phyloP scores from a whole-genome alignment of 2,113 vertebrate genomes.

The Grammomys surdaster region DNA sequence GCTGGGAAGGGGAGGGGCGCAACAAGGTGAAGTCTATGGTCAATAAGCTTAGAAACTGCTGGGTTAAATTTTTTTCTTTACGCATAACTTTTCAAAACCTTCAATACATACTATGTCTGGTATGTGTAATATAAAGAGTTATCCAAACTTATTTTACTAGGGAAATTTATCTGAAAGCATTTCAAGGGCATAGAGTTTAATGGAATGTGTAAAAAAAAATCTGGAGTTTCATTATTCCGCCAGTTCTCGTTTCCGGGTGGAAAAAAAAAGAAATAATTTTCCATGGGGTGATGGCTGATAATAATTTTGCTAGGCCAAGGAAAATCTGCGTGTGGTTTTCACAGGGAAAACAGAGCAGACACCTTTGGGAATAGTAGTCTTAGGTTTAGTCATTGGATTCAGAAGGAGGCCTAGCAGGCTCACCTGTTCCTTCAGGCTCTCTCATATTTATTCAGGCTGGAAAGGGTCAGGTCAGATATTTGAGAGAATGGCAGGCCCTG shows the following conservation, averaged over 20 bases:
- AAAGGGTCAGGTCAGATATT: slow-evolving; percentile 67
- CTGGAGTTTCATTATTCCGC: background rate
- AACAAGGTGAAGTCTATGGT: background rate
- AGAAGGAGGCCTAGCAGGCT: slow-evolving; percentile 41
- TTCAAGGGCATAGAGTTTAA: slow-evolving; percentile 28
- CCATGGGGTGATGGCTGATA: background rate
- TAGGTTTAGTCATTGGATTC: slow-evolving; percentile 59
- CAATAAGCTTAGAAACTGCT: slow-evolving; percentile 31
- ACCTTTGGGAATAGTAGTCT: background rate
- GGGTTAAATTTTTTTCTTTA: background rate
- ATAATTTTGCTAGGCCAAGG: background rate
- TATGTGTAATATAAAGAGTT: background rate
- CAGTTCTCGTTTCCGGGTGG: slow-evolving; percentile 46
- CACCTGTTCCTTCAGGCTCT: slow-evolving; percentile 51
- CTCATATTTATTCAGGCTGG: slow-evolving; percentile 73
- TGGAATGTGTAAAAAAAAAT: background rate
- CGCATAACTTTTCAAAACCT: slow-evolving; percentile 3
- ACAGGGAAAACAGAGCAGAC: background rate
- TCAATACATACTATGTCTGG: background rate
- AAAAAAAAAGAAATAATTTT: slow-evolving; percentile 51
- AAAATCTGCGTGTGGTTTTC: background rate
- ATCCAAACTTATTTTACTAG: background rate
- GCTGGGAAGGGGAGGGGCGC: accelerated
- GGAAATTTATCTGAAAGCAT: slow-evolving; percentile 27
- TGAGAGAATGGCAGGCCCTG: slow-evolving; percentile 65